Conservation (phyloP, 2,113 vertebrate species). For the Menura novaehollandiae region DNA sequence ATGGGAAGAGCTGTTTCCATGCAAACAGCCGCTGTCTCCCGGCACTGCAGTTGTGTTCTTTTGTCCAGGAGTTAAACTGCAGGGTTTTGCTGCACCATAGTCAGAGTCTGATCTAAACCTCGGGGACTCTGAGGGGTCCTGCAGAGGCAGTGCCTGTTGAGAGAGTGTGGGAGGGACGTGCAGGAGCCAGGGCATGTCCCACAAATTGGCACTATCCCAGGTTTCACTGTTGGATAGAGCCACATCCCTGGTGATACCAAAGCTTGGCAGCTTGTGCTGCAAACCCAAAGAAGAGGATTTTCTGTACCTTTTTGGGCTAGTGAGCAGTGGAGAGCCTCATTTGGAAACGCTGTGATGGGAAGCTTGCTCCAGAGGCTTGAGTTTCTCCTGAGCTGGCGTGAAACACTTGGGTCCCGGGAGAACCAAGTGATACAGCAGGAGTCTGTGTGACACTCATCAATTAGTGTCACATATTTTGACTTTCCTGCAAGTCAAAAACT, state of each 20-base stretch:
- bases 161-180: fast-evolving
- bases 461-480: too few relatives aligned
- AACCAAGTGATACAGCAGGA: fast-evolving
- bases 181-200: not conserved
- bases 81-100: not conserved
- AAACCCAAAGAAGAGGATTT: not conserved
- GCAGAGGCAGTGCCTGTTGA: not conserved
- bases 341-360: not conserved
- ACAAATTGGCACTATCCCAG: fast-evolving
- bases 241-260: fast-evolving
- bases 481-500: not conserved
- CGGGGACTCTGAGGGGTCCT: not conserved
- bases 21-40: fast-evolving
- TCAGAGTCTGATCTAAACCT: not conserved
- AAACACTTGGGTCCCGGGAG: not conserved
- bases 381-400: not conserved
- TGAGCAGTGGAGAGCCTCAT: not conserved
- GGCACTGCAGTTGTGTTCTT: not conserved
- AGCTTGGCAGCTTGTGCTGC: not conserved
- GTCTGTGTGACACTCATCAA: not conserved
- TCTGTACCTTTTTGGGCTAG: not conserved
- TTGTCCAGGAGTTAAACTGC: not conserved
- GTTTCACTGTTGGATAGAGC: not conserved
- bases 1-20: not conserved
- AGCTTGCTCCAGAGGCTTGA: not conserved